Conservation (phyloP, 2,113 vertebrate genomes). For the Tonatia bakeri region DNA sequence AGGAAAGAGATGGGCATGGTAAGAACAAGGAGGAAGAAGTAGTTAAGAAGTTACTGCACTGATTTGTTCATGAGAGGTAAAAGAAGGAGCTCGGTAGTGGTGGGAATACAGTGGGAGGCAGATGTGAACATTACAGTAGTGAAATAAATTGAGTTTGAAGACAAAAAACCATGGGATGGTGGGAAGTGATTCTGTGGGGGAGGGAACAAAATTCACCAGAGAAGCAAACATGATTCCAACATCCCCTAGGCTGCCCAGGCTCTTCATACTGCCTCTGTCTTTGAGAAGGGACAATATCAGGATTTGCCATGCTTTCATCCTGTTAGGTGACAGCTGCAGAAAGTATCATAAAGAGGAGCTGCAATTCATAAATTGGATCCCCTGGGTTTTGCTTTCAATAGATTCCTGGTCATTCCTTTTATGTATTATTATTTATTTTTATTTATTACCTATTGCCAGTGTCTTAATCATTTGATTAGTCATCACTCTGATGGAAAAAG, state of each 20-base stretch:
- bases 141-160: neutral
- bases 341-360: neutral
- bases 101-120: neutral
- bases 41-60: neutral
- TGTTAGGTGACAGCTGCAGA: neutral
- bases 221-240: neutral
- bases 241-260: neutral
- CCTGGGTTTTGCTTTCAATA: neutral
- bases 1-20: neutral
- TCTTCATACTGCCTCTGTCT: neutral
- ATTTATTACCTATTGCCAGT: neutral
- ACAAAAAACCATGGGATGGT: neutral
- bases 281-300: neutral
- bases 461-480: neutral
- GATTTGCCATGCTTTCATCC: neutral
- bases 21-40: neutral
- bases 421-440: neutral
- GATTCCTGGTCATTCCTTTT: neutral
- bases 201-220: neutral
- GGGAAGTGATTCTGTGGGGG: rapidly evolving
- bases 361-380: neutral
- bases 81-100: neutral
- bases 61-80: neutral
- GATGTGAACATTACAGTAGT: neutral
- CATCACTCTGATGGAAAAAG: neutral